Evolutionary conservation across 2,888 invertebrate genomes (phyloP), one percentile per base, ranked within the genome.

Genomic region (Crioceris asparagi): DNA sequence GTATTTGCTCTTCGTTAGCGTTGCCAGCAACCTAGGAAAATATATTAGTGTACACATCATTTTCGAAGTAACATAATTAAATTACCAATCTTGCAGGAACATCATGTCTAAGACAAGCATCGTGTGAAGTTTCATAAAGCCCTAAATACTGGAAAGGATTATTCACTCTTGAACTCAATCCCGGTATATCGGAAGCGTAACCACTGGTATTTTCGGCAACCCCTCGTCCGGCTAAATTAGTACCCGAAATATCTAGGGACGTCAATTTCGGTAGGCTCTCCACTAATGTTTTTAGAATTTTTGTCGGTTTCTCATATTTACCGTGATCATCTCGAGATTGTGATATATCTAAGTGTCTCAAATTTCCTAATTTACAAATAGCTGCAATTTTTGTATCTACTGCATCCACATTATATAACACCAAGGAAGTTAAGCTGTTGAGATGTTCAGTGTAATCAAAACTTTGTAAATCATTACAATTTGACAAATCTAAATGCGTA

Each of bases 201-300:
- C 54, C 65, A 47, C 64, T 62, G 2, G 57, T 51, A 40, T 67
- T 67, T 57, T 72, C 69, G 10, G 80, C 80, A 17, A 82, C 79
- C 31, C 87, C 87, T 36, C 78, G 77, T 10, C 93, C 91, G 26
- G 93, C 91, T 46, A 97, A 69, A 69, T 97, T 94, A 12, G 96
- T 96, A 10, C 93, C 93, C 3, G 94, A 92, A 57, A 97, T 91
- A 65, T 97, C 96, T 51, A 97, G 67, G 16, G 86, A 86, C 27
- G 75, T 75, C 40, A 97, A 66, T 34, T 75, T 62, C 0, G 84
- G 83, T 51, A 97, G 69, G 56, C 70, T 77, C 34, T 72, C 70
- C 8, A 93, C 77, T 23, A 97, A 67, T 48, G 72, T 70, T 15
- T 75, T 68, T 26, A 97, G 66, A 18, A 79, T 68, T 44, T 74